Evolutionary conservation across 1,140 invertebrate genomes (phyloP).

Genomic region (Prorops nasuta): DNA sequence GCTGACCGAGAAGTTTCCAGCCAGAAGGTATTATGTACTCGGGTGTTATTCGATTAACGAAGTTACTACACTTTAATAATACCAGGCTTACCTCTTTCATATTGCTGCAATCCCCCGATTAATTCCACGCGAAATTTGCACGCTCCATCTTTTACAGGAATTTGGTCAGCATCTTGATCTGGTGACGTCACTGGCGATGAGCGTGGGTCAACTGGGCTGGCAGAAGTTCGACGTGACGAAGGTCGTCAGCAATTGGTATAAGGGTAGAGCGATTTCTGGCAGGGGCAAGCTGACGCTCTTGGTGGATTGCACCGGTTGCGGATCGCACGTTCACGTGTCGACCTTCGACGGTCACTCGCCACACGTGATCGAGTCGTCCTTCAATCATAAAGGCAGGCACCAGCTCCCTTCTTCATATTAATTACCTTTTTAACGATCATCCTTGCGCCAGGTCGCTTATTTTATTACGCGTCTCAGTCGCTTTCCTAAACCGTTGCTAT

Average conservation of each 20-base stretch:
- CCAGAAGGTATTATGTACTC: no score
- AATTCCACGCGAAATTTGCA: no score
- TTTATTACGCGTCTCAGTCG: no score
- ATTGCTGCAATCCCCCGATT: no score
- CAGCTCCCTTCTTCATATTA: no score
- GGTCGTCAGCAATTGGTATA: slow-evolving; percentile 74
- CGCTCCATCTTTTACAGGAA: no score
- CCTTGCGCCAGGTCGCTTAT: no score
- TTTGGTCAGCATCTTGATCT: slow-evolving; percentile 58
- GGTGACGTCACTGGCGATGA: slow-evolving; percentile 69
- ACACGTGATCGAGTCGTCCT: slow-evolving; percentile 47
- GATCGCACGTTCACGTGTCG: slow-evolving; percentile 66
- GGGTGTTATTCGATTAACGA: no score
- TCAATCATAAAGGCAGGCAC: slow-evolving; percentile 47
- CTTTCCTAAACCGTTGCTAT: no score
- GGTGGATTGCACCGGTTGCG: slow-evolving; percentile 82
- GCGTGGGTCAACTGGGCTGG: slow-evolving; percentile 73
- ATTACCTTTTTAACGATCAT: no score
- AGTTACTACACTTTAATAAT: no score
- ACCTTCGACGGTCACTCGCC: slow-evolving; percentile 48
- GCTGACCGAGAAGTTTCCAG: slow-evolving; percentile 12
- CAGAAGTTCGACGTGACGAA: slow-evolving; percentile 81
- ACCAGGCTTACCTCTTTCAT: no score
- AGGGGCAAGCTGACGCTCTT: slow-evolving; percentile 70
- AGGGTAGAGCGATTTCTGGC: slow-evolving; percentile 48